phyloP scores from a whole-genome alignment of 2,797 vertebrate species.

The Lacerta bilineata region DNA sequence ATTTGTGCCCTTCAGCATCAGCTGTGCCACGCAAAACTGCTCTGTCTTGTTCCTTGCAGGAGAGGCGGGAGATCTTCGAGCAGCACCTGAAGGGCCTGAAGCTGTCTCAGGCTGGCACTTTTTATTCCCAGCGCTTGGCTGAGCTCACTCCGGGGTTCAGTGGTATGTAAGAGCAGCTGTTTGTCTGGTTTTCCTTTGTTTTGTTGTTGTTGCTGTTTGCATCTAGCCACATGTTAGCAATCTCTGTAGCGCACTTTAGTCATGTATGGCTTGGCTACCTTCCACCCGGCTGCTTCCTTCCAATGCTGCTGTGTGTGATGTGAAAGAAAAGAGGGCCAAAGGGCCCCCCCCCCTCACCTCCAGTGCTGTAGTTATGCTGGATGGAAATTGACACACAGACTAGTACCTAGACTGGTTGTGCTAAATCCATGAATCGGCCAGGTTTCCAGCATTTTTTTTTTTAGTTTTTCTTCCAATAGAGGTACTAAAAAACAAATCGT shows the following conservation, averaged over 20 bases:
- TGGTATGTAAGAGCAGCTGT: slow-evolving; percentile 78
- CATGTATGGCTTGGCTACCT: background rate
- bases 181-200: background rate
- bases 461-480: background rate
- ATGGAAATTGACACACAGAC: background rate
- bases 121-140: slow-evolving; percentile 94
- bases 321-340: background rate
- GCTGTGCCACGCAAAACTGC: fast-evolving
- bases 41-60: slow-evolving; percentile 77
- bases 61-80: slow-evolving; percentile 96
- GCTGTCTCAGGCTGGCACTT: slow-evolving; percentile 87
- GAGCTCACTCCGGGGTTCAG: slow-evolving; percentile 97
- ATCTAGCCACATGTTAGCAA: background rate
- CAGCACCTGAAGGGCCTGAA: slow-evolving; percentile 96
- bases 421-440: background rate
- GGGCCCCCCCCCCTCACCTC: background rate
- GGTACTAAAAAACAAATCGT: background rate
- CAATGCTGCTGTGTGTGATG: no score
- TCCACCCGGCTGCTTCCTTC: background rate
- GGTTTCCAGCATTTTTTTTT: background rate
- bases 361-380: background rate
- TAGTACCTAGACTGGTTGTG: background rate
- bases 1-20: background rate
- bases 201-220: background rate
- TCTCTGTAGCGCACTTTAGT: background rate